Conservation (phyloP, 2,113 vertebrate genomes). For the Sander lucioperca region DNA sequence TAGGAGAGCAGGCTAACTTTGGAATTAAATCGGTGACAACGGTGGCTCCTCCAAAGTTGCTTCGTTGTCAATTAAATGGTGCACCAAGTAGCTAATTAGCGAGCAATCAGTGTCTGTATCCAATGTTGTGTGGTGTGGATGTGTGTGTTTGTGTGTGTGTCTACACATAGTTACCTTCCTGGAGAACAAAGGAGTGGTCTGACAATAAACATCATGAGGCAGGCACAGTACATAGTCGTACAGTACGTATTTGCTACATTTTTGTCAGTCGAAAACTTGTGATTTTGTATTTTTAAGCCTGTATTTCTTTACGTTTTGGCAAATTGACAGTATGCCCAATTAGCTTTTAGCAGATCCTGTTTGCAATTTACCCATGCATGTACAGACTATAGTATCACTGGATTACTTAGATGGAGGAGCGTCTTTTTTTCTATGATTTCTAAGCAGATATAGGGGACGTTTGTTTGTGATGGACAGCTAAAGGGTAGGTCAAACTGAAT, state of each 20-base stretch:
- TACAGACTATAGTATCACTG: neutral
- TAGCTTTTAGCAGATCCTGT: neutral
- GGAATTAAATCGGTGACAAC: slow-evolving; percentile 67
- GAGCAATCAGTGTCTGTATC: slow-evolving; percentile 41
- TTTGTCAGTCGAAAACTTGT: too few species aligned
- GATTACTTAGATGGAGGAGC: too few species aligned
- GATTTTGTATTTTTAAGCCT: too few species aligned
- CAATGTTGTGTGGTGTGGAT: slow-evolving; percentile 9
- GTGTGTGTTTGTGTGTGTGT: slow-evolving; percentile 1
- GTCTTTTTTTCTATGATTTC: neutral
- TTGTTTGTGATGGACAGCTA: neutral
- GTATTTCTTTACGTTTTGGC: too few species aligned
- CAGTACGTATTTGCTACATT: too few species aligned
- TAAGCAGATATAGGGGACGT: neutral
- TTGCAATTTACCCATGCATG: neutral
- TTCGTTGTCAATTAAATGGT: slow-evolving; percentile 60
- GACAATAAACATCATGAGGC: slow-evolving; percentile 2
- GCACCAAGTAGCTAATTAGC: slow-evolving; percentile 63
- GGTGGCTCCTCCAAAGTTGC: slow-evolving; percentile 51
- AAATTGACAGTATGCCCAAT: neutral
- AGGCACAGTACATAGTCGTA: neutral
- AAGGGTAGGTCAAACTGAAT: too few species aligned
- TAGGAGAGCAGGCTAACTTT: slow-evolving; percentile 53
- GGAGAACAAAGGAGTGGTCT: slow-evolving; percentile 34
- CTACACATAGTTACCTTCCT: neutral